Evolutionary conservation across 2,888 invertebrate genomes (phyloP).

Genomic region (Chrysolina americana): DNA sequence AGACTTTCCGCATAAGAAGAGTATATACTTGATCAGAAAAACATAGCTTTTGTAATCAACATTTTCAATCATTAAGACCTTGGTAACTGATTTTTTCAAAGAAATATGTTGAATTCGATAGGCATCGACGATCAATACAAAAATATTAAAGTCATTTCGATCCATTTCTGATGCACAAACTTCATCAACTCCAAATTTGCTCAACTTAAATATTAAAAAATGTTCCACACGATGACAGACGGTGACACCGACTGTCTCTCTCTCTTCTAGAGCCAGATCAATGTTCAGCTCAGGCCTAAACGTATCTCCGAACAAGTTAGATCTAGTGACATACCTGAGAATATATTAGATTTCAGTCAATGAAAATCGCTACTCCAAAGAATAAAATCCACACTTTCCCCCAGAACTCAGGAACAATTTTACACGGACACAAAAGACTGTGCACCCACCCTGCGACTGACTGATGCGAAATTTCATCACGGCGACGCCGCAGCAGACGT

Average conservation of each 20-base stretch:
- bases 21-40: too few species aligned
- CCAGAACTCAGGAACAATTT: not conserved
- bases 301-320: not conserved
- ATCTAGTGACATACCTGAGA: not conserved
- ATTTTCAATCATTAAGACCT: too few species aligned
- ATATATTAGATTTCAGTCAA: not conserved
- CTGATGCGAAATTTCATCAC: conserved; percentile 46
- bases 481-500: conserved; percentile 55
- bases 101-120: not conserved
- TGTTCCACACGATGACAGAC: too few species aligned
- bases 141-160: too few species aligned
- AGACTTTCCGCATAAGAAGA: too few species aligned
- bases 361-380: not conserved
- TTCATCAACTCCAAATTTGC: too few species aligned
- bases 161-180: too few species aligned
- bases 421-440: not conserved
- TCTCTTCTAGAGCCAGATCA: not conserved
- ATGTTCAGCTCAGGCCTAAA: not conserved
- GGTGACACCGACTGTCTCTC: not conserved
- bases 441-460: not conserved
- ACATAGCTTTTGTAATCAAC: too few species aligned
- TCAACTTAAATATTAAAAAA: too few species aligned
- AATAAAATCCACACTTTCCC: not conserved
- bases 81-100: too few species aligned
- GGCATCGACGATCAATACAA: too few species aligned